Percentiles rank a stretch among this genome's conserved stretches.
These are phyloP conservation scores for Drosophila stalkeri DNA, from an alignment of 2,888 invertebrate genomes.

Conservation along the genomic window DNA sequence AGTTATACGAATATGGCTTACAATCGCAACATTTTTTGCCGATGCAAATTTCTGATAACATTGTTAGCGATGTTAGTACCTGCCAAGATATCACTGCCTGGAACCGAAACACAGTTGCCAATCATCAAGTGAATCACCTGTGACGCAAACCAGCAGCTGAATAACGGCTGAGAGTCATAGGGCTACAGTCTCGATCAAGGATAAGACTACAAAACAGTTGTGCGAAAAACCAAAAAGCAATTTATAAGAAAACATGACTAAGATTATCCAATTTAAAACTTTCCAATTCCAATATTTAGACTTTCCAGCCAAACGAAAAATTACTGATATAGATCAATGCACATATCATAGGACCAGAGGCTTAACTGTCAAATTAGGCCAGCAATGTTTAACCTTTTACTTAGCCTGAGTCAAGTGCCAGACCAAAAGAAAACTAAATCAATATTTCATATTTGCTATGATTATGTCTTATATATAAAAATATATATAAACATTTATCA, in stretches of 20 bases:
- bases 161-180: constrained; percentile 4
- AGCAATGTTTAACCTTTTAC: background rate
- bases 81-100: constrained; percentile 4
- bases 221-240: background rate
- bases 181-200: constrained; percentile 2
- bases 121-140: constrained; percentile 35
- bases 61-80: background rate
- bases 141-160: constrained; percentile 35
- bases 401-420: background rate
- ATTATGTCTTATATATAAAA: too few relatives aligned
- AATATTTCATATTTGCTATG: background rate
- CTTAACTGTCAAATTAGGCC: background rate
- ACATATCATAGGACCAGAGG: background rate
- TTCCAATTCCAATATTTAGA: background rate
- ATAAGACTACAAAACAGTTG: constrained; percentile 14
- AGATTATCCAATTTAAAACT: background rate
- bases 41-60: constrained; percentile 10
- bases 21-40: background rate
- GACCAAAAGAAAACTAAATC: background rate
- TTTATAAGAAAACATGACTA: background rate
- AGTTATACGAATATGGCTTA: constrained; percentile 9
- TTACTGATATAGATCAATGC: constrained; percentile 2
- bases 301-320: background rate
- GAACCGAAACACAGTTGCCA: constrained; percentile 2
- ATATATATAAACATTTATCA: background rate